Evolutionary conservation across 1,140 invertebrate species (phyloP).

Genomic region (Melipona quadrifasciata): DNA sequence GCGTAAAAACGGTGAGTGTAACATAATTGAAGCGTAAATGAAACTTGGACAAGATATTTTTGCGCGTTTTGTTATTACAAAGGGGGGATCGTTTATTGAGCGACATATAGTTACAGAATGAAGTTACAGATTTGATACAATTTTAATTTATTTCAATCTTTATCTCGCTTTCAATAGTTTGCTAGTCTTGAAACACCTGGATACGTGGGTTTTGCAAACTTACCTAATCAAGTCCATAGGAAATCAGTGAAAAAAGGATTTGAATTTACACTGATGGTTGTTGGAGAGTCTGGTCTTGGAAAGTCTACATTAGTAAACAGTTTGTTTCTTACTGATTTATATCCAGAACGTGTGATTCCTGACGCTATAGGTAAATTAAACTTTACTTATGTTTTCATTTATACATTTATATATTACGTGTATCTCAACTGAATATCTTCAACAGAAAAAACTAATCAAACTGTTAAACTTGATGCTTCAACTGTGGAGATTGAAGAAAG

Average conservation of each 20-base stretch:
- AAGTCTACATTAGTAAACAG: conserved; percentile 99
- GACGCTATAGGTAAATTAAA: conserved; percentile 88
- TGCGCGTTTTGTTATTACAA: neutral
- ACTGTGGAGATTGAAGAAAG: conserved; percentile 97
- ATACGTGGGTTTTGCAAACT: conserved; percentile 96
- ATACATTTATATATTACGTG: conserved; percentile 6
- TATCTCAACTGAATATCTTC: conserved; percentile 50
- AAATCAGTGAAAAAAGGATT: conserved; percentile 99
- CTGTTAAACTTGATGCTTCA: conserved; percentile 93
- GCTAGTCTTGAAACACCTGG: conserved; percentile 91
- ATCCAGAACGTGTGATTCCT: conserved; percentile 93
- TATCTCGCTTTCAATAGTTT: conserved; percentile 83
- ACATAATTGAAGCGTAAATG: neutral
- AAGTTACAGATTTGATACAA: neutral
- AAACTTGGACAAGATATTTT: neutral
- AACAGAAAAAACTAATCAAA: conserved; percentile 93
- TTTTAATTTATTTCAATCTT: conserved; percentile 16
- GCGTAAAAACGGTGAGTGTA: conserved; percentile 77
- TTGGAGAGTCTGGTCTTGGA: conserved; percentile 97
- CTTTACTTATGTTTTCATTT: conserved; percentile 39
- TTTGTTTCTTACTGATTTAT: conserved; percentile 97
- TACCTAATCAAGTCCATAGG: conserved; percentile 97
- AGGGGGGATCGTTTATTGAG: neutral
- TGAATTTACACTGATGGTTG: conserved; percentile 99
- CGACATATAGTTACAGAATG: neutral